A percentile compares a stretch with the other conserved stretches of the same genome.
phyloP scores from a whole-genome alignment of 2,113 vertebrate species.

The Pristiophorus japonicus region DNA sequence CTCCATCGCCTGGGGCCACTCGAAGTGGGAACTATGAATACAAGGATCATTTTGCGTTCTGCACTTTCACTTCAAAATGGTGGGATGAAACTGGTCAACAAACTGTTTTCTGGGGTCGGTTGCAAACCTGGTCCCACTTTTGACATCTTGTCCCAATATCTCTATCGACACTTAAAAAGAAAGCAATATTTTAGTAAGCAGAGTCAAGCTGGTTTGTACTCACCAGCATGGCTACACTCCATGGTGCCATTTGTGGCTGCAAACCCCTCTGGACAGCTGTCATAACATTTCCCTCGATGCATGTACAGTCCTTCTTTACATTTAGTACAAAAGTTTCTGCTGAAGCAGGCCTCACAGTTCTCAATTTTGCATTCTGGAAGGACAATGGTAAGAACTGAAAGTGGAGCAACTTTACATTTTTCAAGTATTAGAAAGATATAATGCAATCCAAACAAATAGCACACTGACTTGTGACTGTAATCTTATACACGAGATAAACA shows the following conservation, averaged over 20 bases:
- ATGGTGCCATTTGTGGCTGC: constrained; percentile 73
- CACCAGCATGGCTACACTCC: constrained; percentile 85
- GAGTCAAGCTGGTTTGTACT: constrained; percentile 45
- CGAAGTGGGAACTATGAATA: neutral
- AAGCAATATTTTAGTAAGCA: neutral
- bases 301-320: constrained; percentile 92
- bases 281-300: constrained; percentile 85
- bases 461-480: neutral
- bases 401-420: neutral
- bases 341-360: constrained; percentile 96
- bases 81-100: neutral
- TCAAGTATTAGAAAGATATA: neutral
- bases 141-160: neutral
- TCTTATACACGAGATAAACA: neutral
- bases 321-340: constrained; percentile 97
- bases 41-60: neutral
- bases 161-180: neutral
- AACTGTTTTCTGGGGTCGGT: neutral
- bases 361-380: constrained; percentile 92
- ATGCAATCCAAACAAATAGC: neutral
- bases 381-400: constrained; percentile 36
- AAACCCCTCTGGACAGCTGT: constrained; percentile 78
- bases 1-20: neutral
- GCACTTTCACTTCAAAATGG: neutral
- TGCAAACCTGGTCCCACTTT: neutral